Conservation (phyloP, 1,140 invertebrate genomes). For the Rhynchophorus ferrugineus region DNA sequence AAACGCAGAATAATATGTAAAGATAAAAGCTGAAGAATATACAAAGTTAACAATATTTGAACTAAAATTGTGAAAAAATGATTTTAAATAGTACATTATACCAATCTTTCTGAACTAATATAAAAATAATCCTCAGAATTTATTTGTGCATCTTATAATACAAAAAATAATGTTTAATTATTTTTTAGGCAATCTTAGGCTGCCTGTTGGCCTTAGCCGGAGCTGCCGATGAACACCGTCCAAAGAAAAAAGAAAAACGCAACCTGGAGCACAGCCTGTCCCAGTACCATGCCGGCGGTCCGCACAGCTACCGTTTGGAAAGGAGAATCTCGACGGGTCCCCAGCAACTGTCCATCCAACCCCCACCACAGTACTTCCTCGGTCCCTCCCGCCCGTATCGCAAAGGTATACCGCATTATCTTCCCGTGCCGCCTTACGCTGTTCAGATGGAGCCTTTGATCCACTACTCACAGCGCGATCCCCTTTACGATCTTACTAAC, state of each 20-base stretch:
- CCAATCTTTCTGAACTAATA: too few relatives aligned
- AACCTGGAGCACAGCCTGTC: slow-evolving; percentile 47
- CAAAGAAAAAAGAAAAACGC: slow-evolving; percentile 45
- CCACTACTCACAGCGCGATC: slow-evolving; percentile 70
- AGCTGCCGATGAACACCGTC: slow-evolving; percentile 39
- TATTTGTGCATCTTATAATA: too few relatives aligned
- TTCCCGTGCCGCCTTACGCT: slow-evolving; percentile 57
- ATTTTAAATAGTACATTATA: too few relatives aligned
- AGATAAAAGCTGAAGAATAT: too few relatives aligned
- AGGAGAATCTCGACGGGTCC: slow-evolving; percentile 37
- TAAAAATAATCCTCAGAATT: too few relatives aligned
- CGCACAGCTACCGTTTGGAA: slow-evolving; percentile 44
- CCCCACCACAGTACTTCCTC: slow-evolving; percentile 34
- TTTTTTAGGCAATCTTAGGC: slow-evolving; percentile 32
- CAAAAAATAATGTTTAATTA: too few relatives aligned
- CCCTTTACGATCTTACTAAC: slow-evolving; percentile 64
- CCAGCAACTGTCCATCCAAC: slow-evolving; percentile 26
- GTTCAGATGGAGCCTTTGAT: slow-evolving; percentile 73
- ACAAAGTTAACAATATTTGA: too few relatives aligned
- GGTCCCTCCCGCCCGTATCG: slow-evolving; percentile 37
- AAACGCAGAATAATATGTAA: too few relatives aligned
- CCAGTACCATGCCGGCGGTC: slow-evolving; percentile 46
- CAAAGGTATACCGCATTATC: slow-evolving; percentile 44
- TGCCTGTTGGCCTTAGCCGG: slow-evolving; percentile 25
- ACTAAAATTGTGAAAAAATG: too few relatives aligned